Percentiles rank a stretch among this genome's conserved stretches.
Evolutionary conservation across 2,888 invertebrate species (phyloP).

Genomic region (Opisthograptis luteolata): DNA sequence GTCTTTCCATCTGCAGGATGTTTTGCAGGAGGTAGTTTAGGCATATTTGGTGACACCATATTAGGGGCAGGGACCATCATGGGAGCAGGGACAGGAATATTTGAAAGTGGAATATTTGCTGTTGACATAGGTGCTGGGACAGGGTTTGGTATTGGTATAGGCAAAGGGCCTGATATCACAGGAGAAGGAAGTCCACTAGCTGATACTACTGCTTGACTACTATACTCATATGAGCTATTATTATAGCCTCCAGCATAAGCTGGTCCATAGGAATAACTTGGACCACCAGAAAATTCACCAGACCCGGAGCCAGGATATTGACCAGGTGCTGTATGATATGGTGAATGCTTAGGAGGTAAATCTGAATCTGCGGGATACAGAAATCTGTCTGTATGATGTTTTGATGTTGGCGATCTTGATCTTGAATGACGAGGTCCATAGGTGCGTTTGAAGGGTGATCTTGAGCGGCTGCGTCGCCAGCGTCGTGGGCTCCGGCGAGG

Average conservation of each 20-base stretch:
- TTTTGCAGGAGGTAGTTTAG: constrained; percentile 15
- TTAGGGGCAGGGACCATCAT: constrained; percentile 48
- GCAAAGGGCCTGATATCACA: constrained; percentile 20
- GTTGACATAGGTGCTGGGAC: constrained; percentile 44
- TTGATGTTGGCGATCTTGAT: constrained; percentile 35
- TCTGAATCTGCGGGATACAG: constrained; percentile 30
- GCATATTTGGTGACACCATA: constrained; percentile 40
- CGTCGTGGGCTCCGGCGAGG: constrained; percentile 19
- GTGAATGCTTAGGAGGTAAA: constrained; percentile 7
- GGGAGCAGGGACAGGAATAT: constrained; percentile 35
- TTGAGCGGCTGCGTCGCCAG: constrained; percentile 22
- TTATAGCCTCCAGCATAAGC: constrained; percentile 50
- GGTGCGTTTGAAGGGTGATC: constrained; percentile 18
- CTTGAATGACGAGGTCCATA: constrained; percentile 18
- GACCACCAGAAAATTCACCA: constrained; percentile 25
- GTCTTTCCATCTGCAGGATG: constrained; percentile 38
- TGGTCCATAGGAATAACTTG: constrained; percentile 36
- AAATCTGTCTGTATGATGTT: constrained; percentile 23
- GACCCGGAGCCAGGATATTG: constrained; percentile 26
- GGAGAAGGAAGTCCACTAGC: constrained; percentile 37
- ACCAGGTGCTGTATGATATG: constrained; percentile 25
- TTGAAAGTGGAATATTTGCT: constrained; percentile 32
- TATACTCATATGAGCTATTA: constrained; percentile 54
- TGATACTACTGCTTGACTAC: constrained; percentile 33
- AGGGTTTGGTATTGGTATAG: constrained; percentile 39